A percentile compares a stretch with the other conserved stretches of the same genome.
These are phyloP conservation scores for Ectemnius lituratus DNA, from an alignment of 2,888 invertebrate genomes.

Conservation along the genomic window DNA sequence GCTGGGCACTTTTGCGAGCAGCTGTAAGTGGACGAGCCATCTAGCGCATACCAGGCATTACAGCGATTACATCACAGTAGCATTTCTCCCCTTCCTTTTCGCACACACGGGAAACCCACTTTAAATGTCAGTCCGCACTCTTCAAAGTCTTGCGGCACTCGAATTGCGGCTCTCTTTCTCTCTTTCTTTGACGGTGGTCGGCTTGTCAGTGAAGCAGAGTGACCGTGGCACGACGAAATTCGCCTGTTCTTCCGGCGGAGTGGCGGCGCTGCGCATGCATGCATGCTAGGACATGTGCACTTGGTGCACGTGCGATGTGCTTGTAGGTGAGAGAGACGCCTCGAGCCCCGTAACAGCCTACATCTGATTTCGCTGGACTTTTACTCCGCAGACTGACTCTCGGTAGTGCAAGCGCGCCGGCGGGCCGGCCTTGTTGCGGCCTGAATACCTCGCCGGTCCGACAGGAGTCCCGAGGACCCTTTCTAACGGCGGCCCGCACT, in stretches of 20 bases:
- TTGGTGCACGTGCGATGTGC: conserved; percentile 13
- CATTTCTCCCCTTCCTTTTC: too few species aligned
- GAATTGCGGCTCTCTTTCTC: too few species aligned
- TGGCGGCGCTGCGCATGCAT: too few species aligned
- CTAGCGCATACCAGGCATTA: too few species aligned
- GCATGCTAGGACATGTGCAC: not conserved
- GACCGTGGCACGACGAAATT: not conserved
- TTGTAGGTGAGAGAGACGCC: conserved; percentile 60
- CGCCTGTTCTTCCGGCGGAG: not conserved
- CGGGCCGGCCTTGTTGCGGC: conserved; percentile 68
- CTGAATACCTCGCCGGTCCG: conserved; percentile 65
- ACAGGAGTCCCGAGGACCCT: conserved; percentile 51
- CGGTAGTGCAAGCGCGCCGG: conserved; percentile 19
- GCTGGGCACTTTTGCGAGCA: too few species aligned
- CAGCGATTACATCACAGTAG: too few species aligned
- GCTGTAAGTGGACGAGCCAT: too few species aligned
- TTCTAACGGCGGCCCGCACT: conserved; percentile 31
- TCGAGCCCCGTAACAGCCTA: conserved; percentile 70
- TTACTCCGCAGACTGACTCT: conserved; percentile 59
- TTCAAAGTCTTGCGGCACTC: too few species aligned
- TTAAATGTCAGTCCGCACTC: too few species aligned
- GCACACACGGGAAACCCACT: too few species aligned
- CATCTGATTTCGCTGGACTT: conserved; percentile 70
- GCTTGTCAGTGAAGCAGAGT: too few species aligned
- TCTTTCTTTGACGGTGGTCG: too few species aligned